Evolutionary conservation across 2,797 vertebrate species (phyloP), one percentile per base, ranked within the genome.

Genomic region (Hypotaenidia philippensis): DNA sequence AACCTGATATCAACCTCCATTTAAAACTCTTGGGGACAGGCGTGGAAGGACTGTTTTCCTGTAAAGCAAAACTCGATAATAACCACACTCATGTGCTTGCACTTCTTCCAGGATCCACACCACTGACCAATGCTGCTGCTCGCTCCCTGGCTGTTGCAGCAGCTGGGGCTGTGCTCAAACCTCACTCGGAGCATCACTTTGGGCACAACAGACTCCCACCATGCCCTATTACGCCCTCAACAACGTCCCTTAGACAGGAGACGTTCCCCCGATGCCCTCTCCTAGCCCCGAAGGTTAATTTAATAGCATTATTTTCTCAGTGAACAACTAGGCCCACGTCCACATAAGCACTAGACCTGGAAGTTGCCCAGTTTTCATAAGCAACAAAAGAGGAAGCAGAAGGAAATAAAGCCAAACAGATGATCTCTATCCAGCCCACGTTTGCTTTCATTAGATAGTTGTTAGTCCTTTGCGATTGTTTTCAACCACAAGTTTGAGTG

Each of bases 171-270:
- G 22, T 3, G 3, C 47, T 36, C 49, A 31, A 34, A 26, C 10
- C n/a, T 63, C 3, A 2, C 23, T 3, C 36, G 0, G 0, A 7
- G 10, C 60, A 32, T 31, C 0, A 1, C 32, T n/a, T 19, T 2
- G 29, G 34, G 60, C 49, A 52, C 56, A 68, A 34, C 6, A 56
- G n/a, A 13, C 8, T 52, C 56, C 31, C 61, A 68, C 44, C 45
- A 17, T 11, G 11, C 9, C 2, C 27, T 69, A 6, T 12, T 5
- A 14, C 31, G 57, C 53, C 41, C 41, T 38, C 53, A 75, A n/a
- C 38, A 76, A 36, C 69, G 36, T 49, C 17, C 31, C 36, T 0
- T 31, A 6, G 5, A 18, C 19, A 49, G 12, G 19, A 38, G 34
- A n/a, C 32, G 44, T 11, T 57, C 32, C 60, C 47, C 13, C 1